A percentile compares a stretch with the other conserved stretches of the same genome.
These are phyloP conservation scores for Spinus pinus DNA, from an alignment of 2,797 vertebrate genomes.

Conservation along the genomic window DNA sequence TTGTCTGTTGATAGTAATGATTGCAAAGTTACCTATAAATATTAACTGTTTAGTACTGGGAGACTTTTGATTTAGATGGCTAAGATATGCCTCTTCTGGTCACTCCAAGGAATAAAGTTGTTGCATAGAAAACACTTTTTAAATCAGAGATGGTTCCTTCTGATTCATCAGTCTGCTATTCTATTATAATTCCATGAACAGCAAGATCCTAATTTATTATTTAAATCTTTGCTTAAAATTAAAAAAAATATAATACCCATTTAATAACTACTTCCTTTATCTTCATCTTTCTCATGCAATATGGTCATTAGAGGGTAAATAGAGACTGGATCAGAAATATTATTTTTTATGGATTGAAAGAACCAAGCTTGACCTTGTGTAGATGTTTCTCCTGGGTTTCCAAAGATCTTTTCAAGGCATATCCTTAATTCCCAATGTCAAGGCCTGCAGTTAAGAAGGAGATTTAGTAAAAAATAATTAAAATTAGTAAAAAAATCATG, in stretches of 20 bases:
- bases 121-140: neutral
- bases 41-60: conserved; percentile 61
- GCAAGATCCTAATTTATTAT: neutral
- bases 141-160: neutral
- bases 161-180: neutral
- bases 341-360: neutral
- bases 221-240: neutral
- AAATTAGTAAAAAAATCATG: neutral
- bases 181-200: neutral
- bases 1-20: conserved; percentile 64
- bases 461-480: neutral
- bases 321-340: neutral
- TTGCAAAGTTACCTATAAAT: conserved; percentile 71
- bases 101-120: neutral
- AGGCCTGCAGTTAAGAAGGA: neutral
- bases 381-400: neutral
- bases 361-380: neutral
- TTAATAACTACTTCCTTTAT: neutral
- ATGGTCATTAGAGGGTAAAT: neutral
- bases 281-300: neutral
- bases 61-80: conserved; percentile 11
- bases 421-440: neutral
- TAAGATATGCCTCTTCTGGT: neutral
- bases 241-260: neutral
- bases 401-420: neutral